phyloP scores from a whole-genome alignment of 1,140 invertebrate genomes.

The Chlorops oryzae region DNA sequence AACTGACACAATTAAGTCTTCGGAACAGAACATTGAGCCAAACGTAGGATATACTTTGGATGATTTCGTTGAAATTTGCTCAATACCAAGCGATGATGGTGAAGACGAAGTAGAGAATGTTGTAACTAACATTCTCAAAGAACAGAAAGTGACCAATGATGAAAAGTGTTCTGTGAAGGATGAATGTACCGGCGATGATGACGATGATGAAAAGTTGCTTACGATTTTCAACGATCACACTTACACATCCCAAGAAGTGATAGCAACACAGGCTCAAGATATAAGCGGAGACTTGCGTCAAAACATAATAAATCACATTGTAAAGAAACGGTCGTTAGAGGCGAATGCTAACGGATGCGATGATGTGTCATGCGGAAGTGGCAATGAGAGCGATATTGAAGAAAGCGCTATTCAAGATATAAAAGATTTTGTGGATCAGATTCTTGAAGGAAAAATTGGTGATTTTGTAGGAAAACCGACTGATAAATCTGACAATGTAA shows the following conservation, averaged over 20 bases:
- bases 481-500: background rate
- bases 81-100: no score
- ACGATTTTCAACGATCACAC: slow-evolving; percentile 32
- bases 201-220: slow-evolving; percentile 6
- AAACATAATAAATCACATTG: slow-evolving; percentile 3
- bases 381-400: no score
- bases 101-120: no score
- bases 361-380: no score
- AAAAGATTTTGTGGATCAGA: slow-evolving; percentile 23
- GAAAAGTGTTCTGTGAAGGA: background rate
- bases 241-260: slow-evolving; percentile 24
- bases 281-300: slow-evolving; percentile 15
- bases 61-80: no score
- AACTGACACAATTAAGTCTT: no score
- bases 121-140: no score
- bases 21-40: no score
- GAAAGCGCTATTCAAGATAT: slow-evolving; percentile 16
- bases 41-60: no score
- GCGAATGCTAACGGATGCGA: no score
- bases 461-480: background rate
- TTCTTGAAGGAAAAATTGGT: slow-evolving; percentile 17
- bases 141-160: no score
- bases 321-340: no score
- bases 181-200: background rate
- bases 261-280: background rate